Conservation (phyloP, 2,888 invertebrate species). For the Coecobrya sp. region DNA sequence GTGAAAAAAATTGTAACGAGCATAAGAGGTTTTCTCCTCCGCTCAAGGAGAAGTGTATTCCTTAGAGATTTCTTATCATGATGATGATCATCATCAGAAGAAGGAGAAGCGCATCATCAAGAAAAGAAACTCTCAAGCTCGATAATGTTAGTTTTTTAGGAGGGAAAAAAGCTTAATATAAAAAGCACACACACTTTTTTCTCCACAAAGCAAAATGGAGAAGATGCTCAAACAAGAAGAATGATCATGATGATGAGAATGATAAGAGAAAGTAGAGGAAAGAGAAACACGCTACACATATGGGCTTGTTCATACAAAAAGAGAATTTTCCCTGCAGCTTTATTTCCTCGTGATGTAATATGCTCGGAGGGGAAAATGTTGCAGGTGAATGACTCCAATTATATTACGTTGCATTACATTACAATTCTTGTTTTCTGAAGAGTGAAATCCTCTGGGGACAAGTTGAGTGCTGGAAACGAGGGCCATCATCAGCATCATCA, state of each 20-base stretch:
- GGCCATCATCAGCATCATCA: conserved; percentile 59
- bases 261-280: too few species aligned
- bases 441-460: conserved; percentile 79
- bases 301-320: neutral
- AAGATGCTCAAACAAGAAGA: too few species aligned
- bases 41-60: conserved; percentile 22
- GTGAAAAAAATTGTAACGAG: conserved; percentile 49
- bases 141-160: neutral
- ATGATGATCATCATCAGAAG: conserved; percentile 33
- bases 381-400: neutral
- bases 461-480: conserved; percentile 75
- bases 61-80: conserved; percentile 38
- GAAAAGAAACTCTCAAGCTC: conserved; percentile 7
- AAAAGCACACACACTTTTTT: too few species aligned
- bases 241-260: too few species aligned
- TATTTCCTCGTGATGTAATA: too few species aligned
- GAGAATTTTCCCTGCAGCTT: too few species aligned
- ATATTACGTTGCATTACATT: conserved; percentile 13
- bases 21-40: neutral
- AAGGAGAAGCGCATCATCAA: conserved; percentile 12
- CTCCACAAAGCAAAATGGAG: too few species aligned
- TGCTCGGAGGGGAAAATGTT: too few species aligned
- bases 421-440: conserved; percentile 24
- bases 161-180: too few species aligned
- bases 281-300: too few species aligned